Evolutionary conservation across 2,888 invertebrate genomes (phyloP).

Genomic region (Stictocephala bisonia): DNA sequence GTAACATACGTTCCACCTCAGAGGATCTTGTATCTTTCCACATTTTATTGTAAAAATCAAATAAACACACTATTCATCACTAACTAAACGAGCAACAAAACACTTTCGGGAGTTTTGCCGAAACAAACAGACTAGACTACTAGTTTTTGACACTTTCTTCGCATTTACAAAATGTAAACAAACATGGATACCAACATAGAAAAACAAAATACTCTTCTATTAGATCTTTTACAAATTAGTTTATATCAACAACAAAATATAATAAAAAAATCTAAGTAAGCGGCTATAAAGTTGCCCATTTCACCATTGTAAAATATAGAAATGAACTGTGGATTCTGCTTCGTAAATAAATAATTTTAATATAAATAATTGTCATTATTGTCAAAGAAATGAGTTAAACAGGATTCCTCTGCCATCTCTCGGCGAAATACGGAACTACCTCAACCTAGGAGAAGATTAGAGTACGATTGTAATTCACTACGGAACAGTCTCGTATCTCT

Average conservation of each 20-base stretch:
- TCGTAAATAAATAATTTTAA: constrained; percentile 15
- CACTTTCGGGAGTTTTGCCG: neutral
- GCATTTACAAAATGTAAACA: constrained; percentile 7
- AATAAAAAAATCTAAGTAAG: constrained; percentile 20
- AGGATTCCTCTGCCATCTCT: constrained; percentile 7
- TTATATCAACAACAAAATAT: neutral
- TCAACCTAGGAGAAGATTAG: constrained; percentile 2
- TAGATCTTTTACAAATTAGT: neutral
- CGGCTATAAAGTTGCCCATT: neutral
- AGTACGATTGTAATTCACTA: constrained; percentile 19
- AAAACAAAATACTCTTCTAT: constrained; percentile 10
- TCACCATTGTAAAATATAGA: neutral
- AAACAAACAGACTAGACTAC: neutral
- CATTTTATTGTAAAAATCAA: constrained; percentile 3
- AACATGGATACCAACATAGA: constrained; percentile 10
- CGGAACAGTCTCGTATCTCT: constrained; percentile 18
- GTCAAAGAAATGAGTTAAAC: neutral
- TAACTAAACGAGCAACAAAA: neutral
- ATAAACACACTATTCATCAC: constrained; percentile 8
- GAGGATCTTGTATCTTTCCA: constrained; percentile 15
- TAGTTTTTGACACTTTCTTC: neutral
- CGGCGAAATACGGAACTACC: constrained; percentile 16
- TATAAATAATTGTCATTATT: constrained; percentile 9
- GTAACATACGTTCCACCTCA: constrained; percentile 16
- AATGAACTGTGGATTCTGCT: neutral